Evolutionary conservation across 2,797 vertebrate species (phyloP).

Genomic region (Caiman crocodilus): DNA sequence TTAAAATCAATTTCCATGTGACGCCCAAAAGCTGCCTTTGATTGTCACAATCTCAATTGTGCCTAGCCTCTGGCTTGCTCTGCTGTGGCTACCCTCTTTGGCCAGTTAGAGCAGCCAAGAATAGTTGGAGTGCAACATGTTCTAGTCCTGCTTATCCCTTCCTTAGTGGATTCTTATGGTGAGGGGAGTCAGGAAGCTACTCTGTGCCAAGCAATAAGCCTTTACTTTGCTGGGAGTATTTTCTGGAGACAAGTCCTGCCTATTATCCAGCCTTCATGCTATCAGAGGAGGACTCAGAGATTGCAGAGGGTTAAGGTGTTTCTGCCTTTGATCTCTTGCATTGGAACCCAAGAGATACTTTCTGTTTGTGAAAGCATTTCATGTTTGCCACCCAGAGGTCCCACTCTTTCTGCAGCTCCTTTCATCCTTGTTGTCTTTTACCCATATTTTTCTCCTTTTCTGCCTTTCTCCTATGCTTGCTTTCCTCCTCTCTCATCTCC

Average conservation of each 20-base stretch:
- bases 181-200: not conserved
- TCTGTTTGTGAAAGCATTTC: not conserved
- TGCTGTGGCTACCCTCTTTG: not conserved
- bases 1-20: not conserved
- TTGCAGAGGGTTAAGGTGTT: not conserved
- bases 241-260: not conserved
- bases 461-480: not conserved
- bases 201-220: not conserved
- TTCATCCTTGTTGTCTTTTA: not conserved
- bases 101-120: not conserved
- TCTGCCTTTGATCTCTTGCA: not conserved
- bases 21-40: not conserved
- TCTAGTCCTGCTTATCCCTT: not conserved
- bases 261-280: not conserved
- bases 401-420: not conserved
- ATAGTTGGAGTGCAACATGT: not conserved
- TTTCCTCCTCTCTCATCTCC: not conserved
- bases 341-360: not conserved
- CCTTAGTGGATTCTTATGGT: not conserved
- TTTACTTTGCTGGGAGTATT: not conserved
- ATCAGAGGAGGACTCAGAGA: not conserved
- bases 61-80: not conserved
- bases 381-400: not conserved
- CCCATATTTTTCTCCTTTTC: not conserved
- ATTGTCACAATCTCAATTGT: not conserved